Evolutionary conservation across 1,140 invertebrate species (phyloP).

Genomic region (Brachionus manjavacas): DNA sequence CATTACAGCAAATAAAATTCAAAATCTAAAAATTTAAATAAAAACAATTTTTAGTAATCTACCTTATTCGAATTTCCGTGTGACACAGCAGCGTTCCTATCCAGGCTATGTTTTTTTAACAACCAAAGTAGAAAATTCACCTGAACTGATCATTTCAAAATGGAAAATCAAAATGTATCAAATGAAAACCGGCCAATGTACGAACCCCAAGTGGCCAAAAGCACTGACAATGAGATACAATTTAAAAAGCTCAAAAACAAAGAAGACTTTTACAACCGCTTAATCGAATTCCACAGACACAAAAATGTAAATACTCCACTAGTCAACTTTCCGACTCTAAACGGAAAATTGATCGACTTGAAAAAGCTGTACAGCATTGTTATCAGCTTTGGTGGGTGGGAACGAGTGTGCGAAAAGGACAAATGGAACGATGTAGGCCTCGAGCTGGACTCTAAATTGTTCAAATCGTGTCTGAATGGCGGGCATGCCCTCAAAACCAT

Average conservation of each 20-base stretch:
- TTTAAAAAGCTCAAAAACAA: conserved; percentile 17
- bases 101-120: not conserved
- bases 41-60: not conserved
- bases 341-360: conserved; percentile 80
- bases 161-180: not conserved
- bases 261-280: conserved; percentile 19
- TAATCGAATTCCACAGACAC: conserved; percentile 35
- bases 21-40: not conserved
- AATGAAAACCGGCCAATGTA: not conserved
- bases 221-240: not conserved
- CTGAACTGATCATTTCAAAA: not conserved
- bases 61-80: not conserved
- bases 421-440: conserved; percentile 72
- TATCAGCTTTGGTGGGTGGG: conserved; percentile 81
- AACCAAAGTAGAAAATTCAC: not conserved
- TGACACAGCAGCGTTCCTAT: not conserved
- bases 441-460: conserved; percentile 67
- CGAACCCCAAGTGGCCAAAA: not conserved
- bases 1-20: not conserved
- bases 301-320: conserved; percentile 67
- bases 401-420: conserved; percentile 77
- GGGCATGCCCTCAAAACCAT: conserved; percentile 78
- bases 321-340: conserved; percentile 71
- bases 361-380: conserved; percentile 82
- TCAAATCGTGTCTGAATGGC: conserved; percentile 75